A percentile compares a stretch with the other conserved stretches of the same genome.
Conservation (phyloP, 1,140 invertebrate species). For the Drosophila tristis region DNA sequence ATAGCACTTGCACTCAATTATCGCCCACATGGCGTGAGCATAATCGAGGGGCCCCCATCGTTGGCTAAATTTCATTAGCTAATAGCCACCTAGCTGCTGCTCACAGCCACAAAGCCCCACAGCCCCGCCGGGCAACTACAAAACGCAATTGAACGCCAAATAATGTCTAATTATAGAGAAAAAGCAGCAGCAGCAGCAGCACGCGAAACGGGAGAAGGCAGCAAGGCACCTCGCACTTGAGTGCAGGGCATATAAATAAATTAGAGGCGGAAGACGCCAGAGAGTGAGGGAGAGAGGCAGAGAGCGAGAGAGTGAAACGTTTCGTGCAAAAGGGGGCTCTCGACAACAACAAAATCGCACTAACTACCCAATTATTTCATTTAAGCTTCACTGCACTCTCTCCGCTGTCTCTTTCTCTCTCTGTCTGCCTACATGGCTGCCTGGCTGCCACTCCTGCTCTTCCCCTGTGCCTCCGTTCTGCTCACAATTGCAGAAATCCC, state of each 20-base stretch:
- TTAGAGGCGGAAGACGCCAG: slow-evolving; percentile 58
- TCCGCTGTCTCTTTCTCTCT: background rate
- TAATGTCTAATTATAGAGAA: slow-evolving; percentile 59
- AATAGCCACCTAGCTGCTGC: slow-evolving; percentile 33
- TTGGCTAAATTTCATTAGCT: slow-evolving; percentile 36
- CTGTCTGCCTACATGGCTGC: background rate
- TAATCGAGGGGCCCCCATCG: too few species aligned
- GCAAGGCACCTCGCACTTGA: slow-evolving; percentile 36
- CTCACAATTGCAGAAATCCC: slow-evolving; percentile 8
- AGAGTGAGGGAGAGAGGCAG: slow-evolving; percentile 2
- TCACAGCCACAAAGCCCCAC: slow-evolving; percentile 34
- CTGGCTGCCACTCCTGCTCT: background rate
- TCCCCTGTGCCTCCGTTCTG: too few species aligned
- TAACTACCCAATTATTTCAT: slow-evolving; percentile 84
- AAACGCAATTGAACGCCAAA: slow-evolving; percentile 52
- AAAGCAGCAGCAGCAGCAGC: slow-evolving; percentile 26
- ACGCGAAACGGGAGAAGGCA: slow-evolving; percentile 13
- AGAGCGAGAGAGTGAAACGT: background rate
- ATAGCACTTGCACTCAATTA: too few species aligned
- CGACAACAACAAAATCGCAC: slow-evolving; percentile 59
- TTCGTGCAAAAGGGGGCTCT: background rate
- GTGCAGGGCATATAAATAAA: slow-evolving; percentile 69
- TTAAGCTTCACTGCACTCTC: slow-evolving; percentile 73
- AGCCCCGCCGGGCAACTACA: slow-evolving; percentile 20
- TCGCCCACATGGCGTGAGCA: too few species aligned